Evolutionary conservation across 2,888 invertebrate genomes (phyloP).

Genomic region (Hypselothyrea guttata): DNA sequence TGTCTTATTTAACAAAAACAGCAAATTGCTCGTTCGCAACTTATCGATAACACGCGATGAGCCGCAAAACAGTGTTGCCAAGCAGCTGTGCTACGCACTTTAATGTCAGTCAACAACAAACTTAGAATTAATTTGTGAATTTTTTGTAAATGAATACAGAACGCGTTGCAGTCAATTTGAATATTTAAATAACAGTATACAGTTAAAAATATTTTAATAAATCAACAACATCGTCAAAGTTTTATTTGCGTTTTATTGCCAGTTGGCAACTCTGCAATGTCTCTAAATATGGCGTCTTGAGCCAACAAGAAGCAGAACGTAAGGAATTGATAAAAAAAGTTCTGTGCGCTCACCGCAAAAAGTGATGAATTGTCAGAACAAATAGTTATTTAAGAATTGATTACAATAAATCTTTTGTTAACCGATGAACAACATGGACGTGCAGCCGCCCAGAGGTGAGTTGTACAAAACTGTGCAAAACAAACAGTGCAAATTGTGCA

Average conservation of each 20-base stretch:
- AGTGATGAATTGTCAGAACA: slow-evolving; percentile 38
- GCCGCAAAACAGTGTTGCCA: no score
- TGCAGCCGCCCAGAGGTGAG: slow-evolving; percentile 64
- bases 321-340: slow-evolving; percentile 42
- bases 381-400: slow-evolving; percentile 29
- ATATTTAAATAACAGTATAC: no score
- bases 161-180: no score
- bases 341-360: slow-evolving; percentile 50
- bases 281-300: slow-evolving; percentile 63
- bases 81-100: no score
- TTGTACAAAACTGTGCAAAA: neutral
- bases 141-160: no score
- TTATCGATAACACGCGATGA: no score
- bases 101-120: no score
- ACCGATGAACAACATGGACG: slow-evolving; percentile 51
- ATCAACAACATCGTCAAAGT: no score
- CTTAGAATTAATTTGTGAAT: no score
- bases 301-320: slow-evolving; percentile 46
- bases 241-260: slow-evolving; percentile 1
- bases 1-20: no score
- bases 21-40: no score
- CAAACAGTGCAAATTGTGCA: slow-evolving; percentile 18
- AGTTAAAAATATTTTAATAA: no score
- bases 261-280: slow-evolving; percentile 1
- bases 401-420: slow-evolving; percentile 41